Evolutionary conservation across 2,113 vertebrate genomes (phyloP), one percentile per base, ranked within the genome.

Genomic region (Albula glossodonta): DNA sequence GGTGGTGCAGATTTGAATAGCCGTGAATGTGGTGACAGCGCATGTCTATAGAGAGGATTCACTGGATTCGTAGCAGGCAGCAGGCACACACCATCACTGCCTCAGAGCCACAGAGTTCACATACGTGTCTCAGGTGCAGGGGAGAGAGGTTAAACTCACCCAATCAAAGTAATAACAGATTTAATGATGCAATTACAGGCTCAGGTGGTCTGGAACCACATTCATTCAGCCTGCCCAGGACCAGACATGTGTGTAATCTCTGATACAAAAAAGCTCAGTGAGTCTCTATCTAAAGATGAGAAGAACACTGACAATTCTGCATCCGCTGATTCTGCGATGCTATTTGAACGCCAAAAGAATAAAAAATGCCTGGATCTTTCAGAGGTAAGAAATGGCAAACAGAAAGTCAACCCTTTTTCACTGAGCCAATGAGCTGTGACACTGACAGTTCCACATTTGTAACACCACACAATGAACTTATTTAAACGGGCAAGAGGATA

Each of bases 101-200:
- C n/a, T 31, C 70, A 74, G 22, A 74, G 22, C 70, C 70, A 31
- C 66, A 74, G 12, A 60, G 70, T 74, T n/a, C 22, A n/a, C 22
- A 9, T 31, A 22, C n/a, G 70, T 1, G 22, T 8, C 70, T 74
- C 70, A 31, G 5, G 70, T 74, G 70, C n/a, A 5, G 25, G 48
- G 78, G 48, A 6, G 15, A 48, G 78, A n/a, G 78, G 78, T 79
- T 25, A 79, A 79, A 48, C 49, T 79, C 49, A 79, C 10, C 78
- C 78, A 79, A 79, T 79, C 31, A 79, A 79, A 79, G 8, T 25
- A 48, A 79, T 79, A 50, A 49, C 49, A 50, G 25, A 79, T 49
- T 15, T 79, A 79, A 79, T 79, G 12, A 79, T 49, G 25, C 49
- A 79, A 49, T 79, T 79, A 79, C 50, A 25, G 78, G 78, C 78